Base-by-base conservation (phyloP, 2,113 vertebrate species). In the Microtus richardsoni region DNA sequence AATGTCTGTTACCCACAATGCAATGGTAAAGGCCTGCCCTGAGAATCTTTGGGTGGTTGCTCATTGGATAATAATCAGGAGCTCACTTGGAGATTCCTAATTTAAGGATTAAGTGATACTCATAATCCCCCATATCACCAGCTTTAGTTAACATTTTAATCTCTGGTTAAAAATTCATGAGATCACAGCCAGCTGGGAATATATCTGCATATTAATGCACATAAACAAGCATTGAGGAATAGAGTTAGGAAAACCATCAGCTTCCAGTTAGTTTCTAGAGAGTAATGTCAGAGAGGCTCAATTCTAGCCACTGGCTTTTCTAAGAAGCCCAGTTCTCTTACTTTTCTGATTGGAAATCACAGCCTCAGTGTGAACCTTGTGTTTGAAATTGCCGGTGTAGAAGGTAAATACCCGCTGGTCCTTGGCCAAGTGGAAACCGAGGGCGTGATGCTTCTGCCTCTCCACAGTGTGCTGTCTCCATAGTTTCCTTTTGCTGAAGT, bases 121-220 rank as follows among this genome's bases (percentile, higher is more conserved):
- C 66, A 77, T 24, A 88, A 9, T 93, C 84, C 52, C 93, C 86
- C 92, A 8, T 90, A 54, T 79, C 88, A 58, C 62, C 68, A 24
- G 41, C 91, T 94, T 86, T 90, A 49, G 88, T 89, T 93, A 78
- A 95, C 93, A 41, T 91, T 96, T 89, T 95, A 95, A 92, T 97
- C 89, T 91, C 83, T 91, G 60, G n/a, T 96, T 94, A 93, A 97
- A 96, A 96, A 93, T 94, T 96, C 77, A 86, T 91, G 88, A 88
- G 83, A 41, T 89, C 82, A 91, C 90, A 93, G 75, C 91, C 88
- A 93, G 71, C 71, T 90, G 95, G 90, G 92, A 89, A 88, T 44
- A 88, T 87, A 22, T 92, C 93, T 96, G 62, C 93, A 78, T 96
- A 88, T 77, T 88, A 96, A 96, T 94, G 52, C 91, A 16, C 66